Base-by-base conservation (phyloP, 2,113 vertebrate genomes). In the Cygnus atratus region DNA sequence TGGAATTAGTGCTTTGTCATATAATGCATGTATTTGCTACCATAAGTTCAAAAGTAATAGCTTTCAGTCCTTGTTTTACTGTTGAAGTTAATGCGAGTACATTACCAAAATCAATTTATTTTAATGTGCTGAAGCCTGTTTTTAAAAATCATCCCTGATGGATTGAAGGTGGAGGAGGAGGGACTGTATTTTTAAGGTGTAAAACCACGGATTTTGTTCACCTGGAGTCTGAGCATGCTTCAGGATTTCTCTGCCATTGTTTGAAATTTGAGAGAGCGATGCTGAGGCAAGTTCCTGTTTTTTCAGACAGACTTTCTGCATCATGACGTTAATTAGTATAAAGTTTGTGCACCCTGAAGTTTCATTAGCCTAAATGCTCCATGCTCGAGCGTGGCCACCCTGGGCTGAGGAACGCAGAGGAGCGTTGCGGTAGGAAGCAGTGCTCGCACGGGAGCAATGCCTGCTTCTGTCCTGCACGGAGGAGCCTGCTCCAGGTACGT, bases 401-500 rank as follows among this genome's bases (percentile, higher is more conserved):
- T 1, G 22, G 8, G 48, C 6, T 21, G 21, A 61, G 80, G 35
- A 87, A 0, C 35, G 2, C 2, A 0, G n/a, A 15, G 57, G 3
- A 37, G 18, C 9, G 35, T 1, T 28, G 65, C 10, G 3, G 37
- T 8, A 1, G 0, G 3, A 6, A 12, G 28, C 3, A 19, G 6
- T 65, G 1, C 43, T 48, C 13, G 9, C 1, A 0, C 4, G 25
- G 39, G 4, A 4, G 35, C 2, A 6, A 12, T 44, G 44, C 15
- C 54, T 26, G 15, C 35, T 50, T 18, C 26, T 11, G 8, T 33
- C n/a, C 57, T 22, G 24, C 3, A 65, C 63, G 76, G 63, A 84
- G 72, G 55, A 77, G 44, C 15, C 4, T 26, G 1, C 54, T 74
- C 37, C 89, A 87, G 88, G 79, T 61, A 26, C n/a, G 91, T 84